phyloP scores from a whole-genome alignment of 2,888 invertebrate species.

The Chymomyza fuscimana region DNA sequence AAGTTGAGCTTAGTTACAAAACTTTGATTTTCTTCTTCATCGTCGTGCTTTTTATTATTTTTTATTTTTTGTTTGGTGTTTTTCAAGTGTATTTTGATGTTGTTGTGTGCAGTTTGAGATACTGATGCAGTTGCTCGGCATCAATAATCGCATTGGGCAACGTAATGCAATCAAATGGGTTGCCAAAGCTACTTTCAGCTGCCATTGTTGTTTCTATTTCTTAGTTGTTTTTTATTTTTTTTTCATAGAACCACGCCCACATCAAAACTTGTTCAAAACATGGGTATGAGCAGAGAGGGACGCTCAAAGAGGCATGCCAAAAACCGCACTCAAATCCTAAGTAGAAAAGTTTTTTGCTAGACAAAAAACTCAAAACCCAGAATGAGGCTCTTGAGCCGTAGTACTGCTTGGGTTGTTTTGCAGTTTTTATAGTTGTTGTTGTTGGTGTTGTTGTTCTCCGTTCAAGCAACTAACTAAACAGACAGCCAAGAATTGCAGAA shows the following conservation, averaged over 20 bases:
- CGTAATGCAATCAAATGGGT: constrained; percentile 52
- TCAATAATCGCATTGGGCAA: constrained; percentile 66
- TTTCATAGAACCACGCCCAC: constrained; percentile 38
- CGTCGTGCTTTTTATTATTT: constrained; percentile 9
- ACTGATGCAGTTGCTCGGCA: constrained; percentile 37
- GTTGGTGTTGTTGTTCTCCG: constrained; percentile 29
- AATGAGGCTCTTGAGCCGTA: constrained; percentile 18
- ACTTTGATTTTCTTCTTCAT: constrained; percentile 40
- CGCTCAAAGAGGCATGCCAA: constrained; percentile 3
- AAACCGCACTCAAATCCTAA: constrained; percentile 58
- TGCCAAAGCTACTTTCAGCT: constrained; percentile 2
- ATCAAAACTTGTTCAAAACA: neutral
- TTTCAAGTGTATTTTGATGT: constrained; percentile 63
- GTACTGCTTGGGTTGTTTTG: neutral
- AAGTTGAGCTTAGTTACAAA: constrained; percentile 20
- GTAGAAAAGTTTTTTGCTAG: constrained; percentile 58
- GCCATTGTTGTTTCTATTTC: constrained; percentile 15
- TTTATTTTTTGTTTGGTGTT: neutral
- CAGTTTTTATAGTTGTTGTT: neutral
- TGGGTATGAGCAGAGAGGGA: neutral
- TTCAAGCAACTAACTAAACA: constrained; percentile 59
- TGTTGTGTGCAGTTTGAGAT: constrained; percentile 12
- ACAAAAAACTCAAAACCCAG: constrained; percentile 30
- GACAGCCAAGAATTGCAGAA: constrained; percentile 19
- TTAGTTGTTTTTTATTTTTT: constrained; percentile 31